phyloP scores from a whole-genome alignment of 2,888 invertebrate species.

The Aromia moschata region DNA sequence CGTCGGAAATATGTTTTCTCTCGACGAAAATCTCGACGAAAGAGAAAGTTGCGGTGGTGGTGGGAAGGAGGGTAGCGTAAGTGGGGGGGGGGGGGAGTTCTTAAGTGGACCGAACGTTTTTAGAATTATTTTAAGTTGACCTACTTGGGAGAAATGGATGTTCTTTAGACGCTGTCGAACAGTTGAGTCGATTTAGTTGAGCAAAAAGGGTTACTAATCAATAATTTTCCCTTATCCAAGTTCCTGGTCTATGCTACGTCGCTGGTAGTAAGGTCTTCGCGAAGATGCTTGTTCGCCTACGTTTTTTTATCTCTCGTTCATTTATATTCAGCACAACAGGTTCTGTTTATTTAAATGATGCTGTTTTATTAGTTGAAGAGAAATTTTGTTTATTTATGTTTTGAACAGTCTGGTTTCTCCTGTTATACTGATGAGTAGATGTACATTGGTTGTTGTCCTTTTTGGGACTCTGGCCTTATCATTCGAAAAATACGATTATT shows the following conservation, averaged over 20 bases:
- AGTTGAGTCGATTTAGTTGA: no score
- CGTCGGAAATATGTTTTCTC: neutral
- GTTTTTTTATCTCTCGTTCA: no score
- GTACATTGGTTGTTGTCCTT: no score
- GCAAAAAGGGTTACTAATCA: no score
- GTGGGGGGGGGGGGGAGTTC: no score
- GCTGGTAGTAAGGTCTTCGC: neutral
- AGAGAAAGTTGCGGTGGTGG: conserved; percentile 20
- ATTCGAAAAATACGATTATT: no score
- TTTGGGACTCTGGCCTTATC: no score
- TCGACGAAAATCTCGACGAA: conserved; percentile 9
- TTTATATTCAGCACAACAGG: neutral
- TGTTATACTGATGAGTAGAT: no score
- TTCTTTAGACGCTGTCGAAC: no score
- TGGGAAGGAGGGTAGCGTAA: neutral
- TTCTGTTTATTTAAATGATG: neutral
- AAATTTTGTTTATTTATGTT: neutral
- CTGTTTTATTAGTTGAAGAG: neutral
- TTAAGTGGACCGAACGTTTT: conserved; percentile 1
- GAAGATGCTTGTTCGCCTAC: neutral
- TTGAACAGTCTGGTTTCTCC: neutral
- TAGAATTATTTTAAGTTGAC: conserved; percentile 1
- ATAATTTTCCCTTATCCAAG: neutral
- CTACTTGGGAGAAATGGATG: neutral
- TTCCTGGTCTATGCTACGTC: neutral